phyloP scores from a whole-genome alignment of 2,113 vertebrate species.

The Xenopus laevis region DNA sequence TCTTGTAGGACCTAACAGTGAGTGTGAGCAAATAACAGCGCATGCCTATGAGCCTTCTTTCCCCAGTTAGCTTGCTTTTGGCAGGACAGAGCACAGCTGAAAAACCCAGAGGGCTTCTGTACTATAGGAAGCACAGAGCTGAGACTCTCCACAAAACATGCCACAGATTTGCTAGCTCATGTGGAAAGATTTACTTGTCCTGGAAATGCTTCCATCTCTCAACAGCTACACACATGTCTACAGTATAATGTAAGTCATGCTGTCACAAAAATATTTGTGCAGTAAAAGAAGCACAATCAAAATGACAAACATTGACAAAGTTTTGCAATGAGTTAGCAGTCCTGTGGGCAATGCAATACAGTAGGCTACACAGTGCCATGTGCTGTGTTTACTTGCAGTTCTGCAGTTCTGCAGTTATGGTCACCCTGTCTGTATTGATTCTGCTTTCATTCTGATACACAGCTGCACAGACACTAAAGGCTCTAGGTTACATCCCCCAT shows the following conservation, averaged over 20 bases:
- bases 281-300: no score
- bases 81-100: slow-evolving; percentile 31
- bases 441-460: slow-evolving; percentile 15
- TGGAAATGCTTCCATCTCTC: not conserved
- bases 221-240: not conserved
- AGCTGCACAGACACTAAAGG: slow-evolving; percentile 36
- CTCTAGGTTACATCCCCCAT: slow-evolving; percentile 34
- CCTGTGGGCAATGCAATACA: no score
- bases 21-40: slow-evolving; percentile 43
- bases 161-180: not conserved
- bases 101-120: not conserved
- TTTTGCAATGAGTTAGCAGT: no score
- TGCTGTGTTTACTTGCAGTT: not conserved
- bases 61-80: slow-evolving; percentile 45
- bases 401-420: not conserved
- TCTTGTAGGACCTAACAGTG: slow-evolving; percentile 50
- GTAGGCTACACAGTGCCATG: not conserved
- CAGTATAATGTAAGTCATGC: slow-evolving; percentile 1
- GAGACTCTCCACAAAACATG: slow-evolving; percentile 12
- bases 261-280: not conserved
- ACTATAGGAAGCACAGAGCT: slow-evolving; percentile 50
- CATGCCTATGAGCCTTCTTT: slow-evolving; percentile 57
- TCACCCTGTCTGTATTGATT: no score
- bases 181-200: not conserved
- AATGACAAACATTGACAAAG: no score